Percentiles rank a stretch among this genome's conserved stretches.
These are phyloP conservation scores for Ceratosolen solmsi DNA, from an alignment of 1,140 invertebrate species.

Conservation along the genomic window DNA sequence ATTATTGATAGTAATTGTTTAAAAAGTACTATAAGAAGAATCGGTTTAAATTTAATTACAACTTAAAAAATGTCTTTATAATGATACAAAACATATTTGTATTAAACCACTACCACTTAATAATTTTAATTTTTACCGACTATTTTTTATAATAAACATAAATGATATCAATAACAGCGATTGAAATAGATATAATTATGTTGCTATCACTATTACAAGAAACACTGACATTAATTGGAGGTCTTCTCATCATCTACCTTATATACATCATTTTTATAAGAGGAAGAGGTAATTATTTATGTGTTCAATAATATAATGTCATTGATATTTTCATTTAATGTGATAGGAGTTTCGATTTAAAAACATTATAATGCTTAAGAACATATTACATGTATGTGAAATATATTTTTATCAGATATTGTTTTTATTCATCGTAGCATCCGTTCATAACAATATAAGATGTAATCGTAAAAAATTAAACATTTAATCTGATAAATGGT, in stretches of 20 bases:
- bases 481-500: too few relatives aligned
- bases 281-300: constrained; percentile 65
- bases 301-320: not conserved
- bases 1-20: too few relatives aligned
- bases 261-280: constrained; percentile 64
- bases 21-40: too few relatives aligned
- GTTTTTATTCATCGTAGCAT: too few relatives aligned
- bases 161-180: constrained; percentile 13
- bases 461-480: too few relatives aligned
- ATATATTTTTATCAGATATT: constrained; percentile 60
- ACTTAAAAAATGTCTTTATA: not conserved
- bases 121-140: not conserved
- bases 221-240: constrained; percentile 69
- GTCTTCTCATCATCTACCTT: constrained; percentile 66
- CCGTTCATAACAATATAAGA: too few relatives aligned
- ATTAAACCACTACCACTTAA: not conserved
- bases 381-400: too few relatives aligned
- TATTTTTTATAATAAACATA: not conserved
- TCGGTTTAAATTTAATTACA: too few relatives aligned
- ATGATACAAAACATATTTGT: not conserved
- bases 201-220: constrained; percentile 62
- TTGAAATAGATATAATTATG: constrained; percentile 58
- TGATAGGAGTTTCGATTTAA: too few relatives aligned
- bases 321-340: not conserved
- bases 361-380: too few relatives aligned